Base-by-base conservation (phyloP, 1,140 invertebrate species). In the Mesaphorura yosii region DNA sequence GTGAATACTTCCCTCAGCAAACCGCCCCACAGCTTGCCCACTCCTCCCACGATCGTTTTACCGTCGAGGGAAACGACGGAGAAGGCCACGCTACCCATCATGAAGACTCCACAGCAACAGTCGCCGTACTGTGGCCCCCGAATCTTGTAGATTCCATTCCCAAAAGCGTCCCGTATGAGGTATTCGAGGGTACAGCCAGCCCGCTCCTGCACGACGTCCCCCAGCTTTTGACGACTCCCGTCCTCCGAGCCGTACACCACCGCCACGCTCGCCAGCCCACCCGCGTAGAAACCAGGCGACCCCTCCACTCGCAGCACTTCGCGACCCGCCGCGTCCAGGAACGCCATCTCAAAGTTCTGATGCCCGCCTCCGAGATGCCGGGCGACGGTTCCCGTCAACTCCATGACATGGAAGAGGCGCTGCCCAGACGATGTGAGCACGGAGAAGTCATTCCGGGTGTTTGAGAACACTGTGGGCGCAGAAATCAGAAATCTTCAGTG, bases 1-100 rank as follows among this genome's bases (percentile, higher is more conserved):
- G 83, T 84, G 62, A 86, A 83, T 2, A 76, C 64, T 69, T 86
- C 82, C 26, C 77, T 71, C 0, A 75, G 67, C 4, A 84, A 58
- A 0, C 83, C 83, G 1, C 79, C 75, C 82, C 83, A 86, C 17
- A 48, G 46, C 20, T 48, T 37, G 14, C 46, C 46, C 10, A 48
- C 23, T 48, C 46, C 46, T 6, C 46, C 46, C 5, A 48, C 25
- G 23, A 48, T 48, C 12, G 25, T 29, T 48, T 48, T 48, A 27
- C 27, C 27, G 23, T 48, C 46, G 12, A 48, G 29, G 4, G 46
- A 48, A 34, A 48, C 28, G 7, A 48, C 28, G 3, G 46, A 17
- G 27, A 48, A 48, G 3, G 46, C 46, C 7, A 48, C 46, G 23
- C 46, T 48, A 34, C 46, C 46, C 10, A 48, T 34, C 46, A 48